Evolutionary conservation across 2,888 invertebrate genomes (phyloP), one percentile per base, ranked within the genome.

Genomic region (Cylloceria caligata): DNA sequence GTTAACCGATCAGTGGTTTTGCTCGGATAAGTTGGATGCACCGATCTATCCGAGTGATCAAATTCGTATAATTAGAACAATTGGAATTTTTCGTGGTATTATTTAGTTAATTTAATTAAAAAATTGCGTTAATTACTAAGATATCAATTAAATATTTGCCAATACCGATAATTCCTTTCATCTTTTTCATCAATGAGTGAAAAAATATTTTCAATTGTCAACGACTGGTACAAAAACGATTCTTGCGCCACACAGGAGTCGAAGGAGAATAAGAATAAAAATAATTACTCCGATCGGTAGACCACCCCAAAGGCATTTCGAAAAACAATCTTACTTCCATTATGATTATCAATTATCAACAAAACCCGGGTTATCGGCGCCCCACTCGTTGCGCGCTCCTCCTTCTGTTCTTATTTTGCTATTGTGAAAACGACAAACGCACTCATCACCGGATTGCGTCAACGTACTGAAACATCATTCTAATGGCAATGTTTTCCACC

Each of bases 251-350:
- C 60, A 60, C 45, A 47, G n/a, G 7, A n/a, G 39, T 9, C 1
- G 21, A 57, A 65, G 42, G 11, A 13, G n/a, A 42, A 42, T n/a
- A 52, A 21, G 19, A 19, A 21, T 4, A 4, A 64, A 68, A 64
- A 47, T 7, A 16, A 9, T 21, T 49, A 52, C 27, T 39, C 11
- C 42, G 49, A n/a, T 39, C 47, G 19, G 3, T 42, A 27, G 65
- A 75, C 55, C 75, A 75, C 75, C 49, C 55, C 65, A 57, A 80
- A 80, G 71, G 27, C 55, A 80, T 79, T 34, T 7, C 47, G 77
- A 81, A 80, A 72, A 72, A 80, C 73, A 81, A 84, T 80, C 65
- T 67, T 72, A 52, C 52, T 77, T 72, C 68, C 77, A 74, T 80
- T 65, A 75, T 55, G 52, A 80, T 80, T 75, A 71, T 71, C 55